These are phyloP conservation scores for Proisotoma minuta DNA, from an alignment of 2,888 invertebrate genomes.

Conservation along the genomic window DNA sequence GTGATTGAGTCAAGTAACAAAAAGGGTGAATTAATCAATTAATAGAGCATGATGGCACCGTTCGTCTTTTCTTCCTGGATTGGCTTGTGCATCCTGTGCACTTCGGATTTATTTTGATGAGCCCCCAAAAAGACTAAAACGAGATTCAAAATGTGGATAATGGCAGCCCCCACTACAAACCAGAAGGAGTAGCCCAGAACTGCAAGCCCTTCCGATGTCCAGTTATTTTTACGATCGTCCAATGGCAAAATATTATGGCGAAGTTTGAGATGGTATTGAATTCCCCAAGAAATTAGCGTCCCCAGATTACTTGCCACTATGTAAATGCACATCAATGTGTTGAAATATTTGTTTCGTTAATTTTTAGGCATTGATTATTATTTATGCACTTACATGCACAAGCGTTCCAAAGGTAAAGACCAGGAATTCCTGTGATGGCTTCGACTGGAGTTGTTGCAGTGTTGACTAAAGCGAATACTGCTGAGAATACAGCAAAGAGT, in stretches of 20 bases:
- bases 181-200: conserved; percentile 84
- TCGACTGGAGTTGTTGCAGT: conserved; percentile 70
- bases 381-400: conserved; percentile 62
- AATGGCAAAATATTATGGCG: conserved; percentile 75
- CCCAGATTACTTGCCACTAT: conserved; percentile 69
- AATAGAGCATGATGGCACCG: conserved; percentile 80
- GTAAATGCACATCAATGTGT: conserved; percentile 49
- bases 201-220: conserved; percentile 77
- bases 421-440: conserved; percentile 62
- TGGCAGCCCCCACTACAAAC: conserved; percentile 67
- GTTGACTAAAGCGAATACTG: conserved; percentile 71
- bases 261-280: conserved; percentile 74
- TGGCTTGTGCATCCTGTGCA: conserved; percentile 61
- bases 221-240: conserved; percentile 71
- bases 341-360: not conserved
- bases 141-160: conserved; percentile 68
- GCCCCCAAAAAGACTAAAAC: conserved; percentile 69
- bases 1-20: too few species aligned
- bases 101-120: conserved; percentile 60
- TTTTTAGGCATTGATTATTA: not conserved
- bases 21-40: conserved; percentile 35
- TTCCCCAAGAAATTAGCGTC: conserved; percentile 74
- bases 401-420: conserved; percentile 72
- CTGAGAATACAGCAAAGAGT: conserved; percentile 60
- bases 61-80: conserved; percentile 72